Conservation (phyloP, 1,140 invertebrate species). For the Periplaneta americana region DNA sequence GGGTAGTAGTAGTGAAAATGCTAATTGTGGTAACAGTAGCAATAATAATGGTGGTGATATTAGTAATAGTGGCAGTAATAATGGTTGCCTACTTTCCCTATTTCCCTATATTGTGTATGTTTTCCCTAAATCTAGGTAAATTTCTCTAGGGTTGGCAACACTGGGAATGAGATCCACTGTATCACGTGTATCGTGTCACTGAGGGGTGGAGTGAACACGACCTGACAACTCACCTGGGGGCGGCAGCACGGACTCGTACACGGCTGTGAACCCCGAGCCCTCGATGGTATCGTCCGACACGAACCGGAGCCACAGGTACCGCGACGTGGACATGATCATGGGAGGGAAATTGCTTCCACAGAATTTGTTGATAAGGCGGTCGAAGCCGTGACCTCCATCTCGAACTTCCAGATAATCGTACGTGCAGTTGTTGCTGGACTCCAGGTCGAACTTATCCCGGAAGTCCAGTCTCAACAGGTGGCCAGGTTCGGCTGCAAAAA, state of each 20-base stretch:
- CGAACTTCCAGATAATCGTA: conserved; percentile 81
- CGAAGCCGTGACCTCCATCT: conserved; percentile 81
- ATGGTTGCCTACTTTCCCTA: too few relatives aligned
- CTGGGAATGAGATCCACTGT: too few relatives aligned
- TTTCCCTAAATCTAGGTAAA: too few relatives aligned
- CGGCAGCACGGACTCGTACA: conserved; percentile 55
- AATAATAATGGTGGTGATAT: too few relatives aligned
- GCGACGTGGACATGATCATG: conserved; percentile 54
- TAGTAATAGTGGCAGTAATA: too few relatives aligned
- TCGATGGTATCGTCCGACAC: conserved; percentile 80
- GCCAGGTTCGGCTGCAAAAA: conserved; percentile 63
- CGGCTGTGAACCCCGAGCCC: conserved; percentile 73
- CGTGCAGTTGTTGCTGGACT: conserved; percentile 65
- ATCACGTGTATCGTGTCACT: too few relatives aligned
- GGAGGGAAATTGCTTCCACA: conserved; percentile 76
- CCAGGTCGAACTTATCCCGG: conserved; percentile 72
- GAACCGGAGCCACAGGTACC: conserved; percentile 80
- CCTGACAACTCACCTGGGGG: neutral
- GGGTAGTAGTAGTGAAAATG: too few relatives aligned
- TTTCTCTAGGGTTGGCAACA: too few relatives aligned
- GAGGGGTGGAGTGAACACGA: neutral
- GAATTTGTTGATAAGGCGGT: conserved; percentile 55
- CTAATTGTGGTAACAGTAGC: too few relatives aligned
- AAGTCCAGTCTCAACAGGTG: conserved; percentile 75
- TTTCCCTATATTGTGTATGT: too few relatives aligned